phyloP scores from a whole-genome alignment of 2,888 invertebrate species.

The Orgyia antiqua region DNA sequence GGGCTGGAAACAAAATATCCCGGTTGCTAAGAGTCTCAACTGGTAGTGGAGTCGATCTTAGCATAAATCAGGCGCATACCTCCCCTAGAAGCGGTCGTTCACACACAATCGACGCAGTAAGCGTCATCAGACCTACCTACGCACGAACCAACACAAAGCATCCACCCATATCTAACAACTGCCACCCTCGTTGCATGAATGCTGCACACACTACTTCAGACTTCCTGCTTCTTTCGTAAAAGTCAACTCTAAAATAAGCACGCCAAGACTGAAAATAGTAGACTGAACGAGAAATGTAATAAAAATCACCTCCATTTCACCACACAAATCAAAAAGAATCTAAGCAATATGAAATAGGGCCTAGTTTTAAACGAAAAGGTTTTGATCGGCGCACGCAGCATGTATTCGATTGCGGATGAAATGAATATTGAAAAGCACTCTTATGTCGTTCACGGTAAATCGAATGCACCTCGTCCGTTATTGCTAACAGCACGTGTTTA shows the following conservation, averaged over 20 bases:
- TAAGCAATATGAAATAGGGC: conserved; percentile 45
- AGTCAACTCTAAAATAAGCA: conserved; percentile 26
- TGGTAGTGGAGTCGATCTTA: conserved; percentile 60
- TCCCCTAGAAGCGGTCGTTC: conserved; percentile 73
- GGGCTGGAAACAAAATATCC: conserved; percentile 35
- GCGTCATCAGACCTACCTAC: conserved; percentile 64
- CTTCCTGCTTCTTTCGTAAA: conserved; percentile 12
- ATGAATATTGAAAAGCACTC: conserved; percentile 70
- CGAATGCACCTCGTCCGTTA: conserved; percentile 48
- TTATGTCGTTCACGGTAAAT: conserved; percentile 57
- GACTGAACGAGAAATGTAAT: conserved; percentile 20
- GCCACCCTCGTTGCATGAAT: conserved; percentile 50
- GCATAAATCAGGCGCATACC: conserved; percentile 69
- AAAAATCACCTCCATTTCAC: conserved; percentile 44
- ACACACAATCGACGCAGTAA: conserved; percentile 69
- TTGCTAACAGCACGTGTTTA: conserved; percentile 64
- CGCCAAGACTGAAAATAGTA: conserved; percentile 14
- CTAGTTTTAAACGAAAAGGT: conserved; percentile 39
- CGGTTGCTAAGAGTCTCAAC: conserved; percentile 64
- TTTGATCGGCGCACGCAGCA: conserved; percentile 46
- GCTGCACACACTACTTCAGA: conserved; percentile 39
- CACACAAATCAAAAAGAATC: conserved; percentile 37
- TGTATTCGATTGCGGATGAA: conserved; percentile 57
- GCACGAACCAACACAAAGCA: conserved; percentile 62
- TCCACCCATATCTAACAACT: conserved; percentile 60